Conservation (phyloP, 2,888 invertebrate genomes). For the Hyalella azteca region DNA sequence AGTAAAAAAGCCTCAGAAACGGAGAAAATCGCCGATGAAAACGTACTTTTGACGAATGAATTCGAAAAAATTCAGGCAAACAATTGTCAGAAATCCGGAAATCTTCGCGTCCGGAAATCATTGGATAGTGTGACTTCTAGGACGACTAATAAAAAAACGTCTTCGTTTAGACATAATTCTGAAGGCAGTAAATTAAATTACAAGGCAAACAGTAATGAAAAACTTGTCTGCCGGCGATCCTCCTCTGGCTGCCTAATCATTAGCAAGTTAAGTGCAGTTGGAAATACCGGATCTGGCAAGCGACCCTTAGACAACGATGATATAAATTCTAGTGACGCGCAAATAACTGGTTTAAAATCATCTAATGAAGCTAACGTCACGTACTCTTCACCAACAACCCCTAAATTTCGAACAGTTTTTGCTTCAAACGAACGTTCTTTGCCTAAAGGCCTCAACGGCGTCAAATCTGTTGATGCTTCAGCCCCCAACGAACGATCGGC, state of each 20-base stretch:
- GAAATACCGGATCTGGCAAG: background rate
- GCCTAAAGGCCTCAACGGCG: background rate
- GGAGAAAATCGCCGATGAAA: no score
- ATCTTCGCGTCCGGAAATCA: no score
- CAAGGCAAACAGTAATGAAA: background rate
- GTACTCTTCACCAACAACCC: background rate
- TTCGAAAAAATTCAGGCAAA: no score
- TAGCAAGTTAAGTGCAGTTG: slow-evolving; percentile 2
- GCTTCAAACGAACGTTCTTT: background rate
- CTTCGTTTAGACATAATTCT: no score
- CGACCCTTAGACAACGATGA: background rate
- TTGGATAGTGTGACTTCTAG: no score
- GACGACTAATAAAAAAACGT: no score
- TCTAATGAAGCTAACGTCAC: background rate
- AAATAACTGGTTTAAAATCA: background rate
- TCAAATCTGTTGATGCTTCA: background rate
- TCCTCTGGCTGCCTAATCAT: background rate
- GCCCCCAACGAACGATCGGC: background rate
- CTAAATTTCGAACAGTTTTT: background rate
- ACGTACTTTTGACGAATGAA: no score
- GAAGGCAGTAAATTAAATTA: background rate
- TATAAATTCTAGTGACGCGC: no score
- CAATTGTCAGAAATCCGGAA: no score
- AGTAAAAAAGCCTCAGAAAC: no score
- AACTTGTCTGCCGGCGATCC: slow-evolving; percentile 2